A percentile compares a stretch with the other conserved stretches of the same genome.
Evolutionary conservation across 1,140 invertebrate species (phyloP).

Genomic region (Adelges cooleyi): DNA sequence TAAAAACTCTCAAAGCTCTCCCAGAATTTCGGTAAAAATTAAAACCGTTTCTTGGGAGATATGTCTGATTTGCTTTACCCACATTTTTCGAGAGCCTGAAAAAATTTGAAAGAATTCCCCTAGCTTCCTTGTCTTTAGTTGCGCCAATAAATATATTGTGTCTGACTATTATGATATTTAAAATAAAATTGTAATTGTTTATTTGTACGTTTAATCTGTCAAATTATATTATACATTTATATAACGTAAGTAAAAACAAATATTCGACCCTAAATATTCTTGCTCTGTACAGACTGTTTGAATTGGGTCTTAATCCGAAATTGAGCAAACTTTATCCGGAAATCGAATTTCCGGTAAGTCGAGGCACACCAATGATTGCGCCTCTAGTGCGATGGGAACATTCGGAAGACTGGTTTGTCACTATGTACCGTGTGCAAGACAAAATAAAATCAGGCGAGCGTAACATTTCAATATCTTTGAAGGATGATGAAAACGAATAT

Average conservation of each 20-base stretch:
- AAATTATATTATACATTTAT: not conserved
- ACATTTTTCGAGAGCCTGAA: too few species aligned
- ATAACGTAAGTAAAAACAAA: not conserved
- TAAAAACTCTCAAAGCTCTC: too few species aligned
- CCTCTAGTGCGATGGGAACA: conserved; percentile 85
- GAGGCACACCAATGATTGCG: conserved; percentile 62
- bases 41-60: too few species aligned
- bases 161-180: too few species aligned
- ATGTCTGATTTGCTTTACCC: too few species aligned
- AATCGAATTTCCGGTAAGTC: conserved; percentile 64
- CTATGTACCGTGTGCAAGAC: conserved; percentile 47
- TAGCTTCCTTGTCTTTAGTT: too few species aligned
- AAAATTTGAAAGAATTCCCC: too few species aligned
- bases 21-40: too few species aligned
- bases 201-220: too few species aligned
- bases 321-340: conserved; percentile 46
- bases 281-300: conserved; percentile 32
- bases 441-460: conserved; percentile 54
- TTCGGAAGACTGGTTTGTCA: conserved; percentile 56
- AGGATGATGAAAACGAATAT: conserved; percentile 59
- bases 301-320: conserved; percentile 33
- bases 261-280: not conserved
- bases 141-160: too few species aligned
- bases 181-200: too few species aligned
- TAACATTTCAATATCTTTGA: conserved; percentile 47